These are phyloP conservation scores for Xanthorhoe spadicearia DNA, from an alignment of 2,888 invertebrate species.

Conservation along the genomic window DNA sequence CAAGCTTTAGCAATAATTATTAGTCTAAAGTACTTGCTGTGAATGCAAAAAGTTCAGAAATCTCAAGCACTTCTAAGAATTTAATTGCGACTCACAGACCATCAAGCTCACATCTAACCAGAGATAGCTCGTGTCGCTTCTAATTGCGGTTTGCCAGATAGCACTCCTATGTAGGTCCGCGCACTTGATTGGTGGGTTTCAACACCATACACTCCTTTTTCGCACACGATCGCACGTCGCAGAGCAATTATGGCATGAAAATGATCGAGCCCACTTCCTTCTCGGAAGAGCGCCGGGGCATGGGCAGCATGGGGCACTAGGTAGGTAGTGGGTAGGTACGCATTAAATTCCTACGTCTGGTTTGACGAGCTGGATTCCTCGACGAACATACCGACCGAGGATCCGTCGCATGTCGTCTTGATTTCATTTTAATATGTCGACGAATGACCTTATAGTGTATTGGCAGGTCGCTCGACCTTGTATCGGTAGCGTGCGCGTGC, in stretches of 20 bases:
- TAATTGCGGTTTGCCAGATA: neutral
- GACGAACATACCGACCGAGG: constrained; percentile 7
- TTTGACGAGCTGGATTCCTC: constrained; percentile 35
- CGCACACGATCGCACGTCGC: neutral
- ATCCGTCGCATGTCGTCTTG: constrained; percentile 10
- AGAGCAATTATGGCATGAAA: constrained; percentile 1
- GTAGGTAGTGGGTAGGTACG: constrained; percentile 3
- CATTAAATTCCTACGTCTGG: constrained; percentile 26
- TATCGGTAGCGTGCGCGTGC: constrained; percentile 14
- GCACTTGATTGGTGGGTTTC: neutral
- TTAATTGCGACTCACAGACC: constrained; percentile 9
- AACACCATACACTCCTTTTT: constrained; percentile 2
- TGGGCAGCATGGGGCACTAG: too few relatives aligned
- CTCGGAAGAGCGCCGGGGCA: constrained; percentile 14
- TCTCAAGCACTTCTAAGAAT: constrained; percentile 4
- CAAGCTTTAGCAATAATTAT: neutral
- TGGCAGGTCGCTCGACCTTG: constrained; percentile 32
- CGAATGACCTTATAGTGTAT: constrained; percentile 31
- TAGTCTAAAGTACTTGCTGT: neutral
- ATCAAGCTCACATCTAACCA: constrained; percentile 6
- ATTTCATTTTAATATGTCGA: constrained; percentile 16
- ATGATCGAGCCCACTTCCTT: constrained; percentile 15
- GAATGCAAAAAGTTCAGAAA: constrained; percentile 2
- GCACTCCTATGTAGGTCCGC: neutral
- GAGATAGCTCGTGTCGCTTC: neutral